These are phyloP conservation scores for Ooceraea biroi DNA, from an alignment of 1,140 invertebrate genomes.

Conservation along the genomic window DNA sequence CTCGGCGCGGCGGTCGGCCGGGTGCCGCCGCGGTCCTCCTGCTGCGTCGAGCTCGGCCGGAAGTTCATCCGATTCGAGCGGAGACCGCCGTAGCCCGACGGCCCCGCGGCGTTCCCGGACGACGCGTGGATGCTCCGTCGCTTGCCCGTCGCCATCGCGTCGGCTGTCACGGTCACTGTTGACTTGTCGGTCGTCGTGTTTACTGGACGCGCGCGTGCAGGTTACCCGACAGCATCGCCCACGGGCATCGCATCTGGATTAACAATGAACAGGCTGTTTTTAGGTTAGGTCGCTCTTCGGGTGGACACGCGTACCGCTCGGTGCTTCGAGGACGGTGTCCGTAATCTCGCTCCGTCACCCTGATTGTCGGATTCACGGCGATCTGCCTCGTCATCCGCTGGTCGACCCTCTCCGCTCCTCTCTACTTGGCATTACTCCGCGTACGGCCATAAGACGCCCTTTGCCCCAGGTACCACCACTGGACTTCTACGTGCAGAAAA, in stretches of 20 bases:
- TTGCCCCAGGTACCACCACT: background rate
- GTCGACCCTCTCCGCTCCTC: conserved; percentile 12
- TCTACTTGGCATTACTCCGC: background rate
- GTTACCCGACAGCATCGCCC: background rate
- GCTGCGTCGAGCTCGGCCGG: conserved; percentile 84
- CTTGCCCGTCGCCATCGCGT: conserved; percentile 75
- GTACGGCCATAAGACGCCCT: conserved; percentile 26
- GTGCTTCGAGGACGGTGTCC: background rate
- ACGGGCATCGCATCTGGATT: conserved; percentile 7
- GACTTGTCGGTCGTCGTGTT: background rate
- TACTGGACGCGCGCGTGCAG: background rate
- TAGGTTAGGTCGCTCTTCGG: background rate
- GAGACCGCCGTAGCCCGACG: conserved; percentile 58
- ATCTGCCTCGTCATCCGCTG: conserved; percentile 48
- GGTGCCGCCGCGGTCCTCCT: conserved; percentile 87
- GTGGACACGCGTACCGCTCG: too few species aligned
- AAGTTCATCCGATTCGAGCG: conserved; percentile 85
- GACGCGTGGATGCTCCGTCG: conserved; percentile 73
- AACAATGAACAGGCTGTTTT: background rate
- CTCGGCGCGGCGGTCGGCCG: conserved; percentile 93
- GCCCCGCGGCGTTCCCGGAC: conserved; percentile 35
- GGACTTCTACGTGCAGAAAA: background rate
- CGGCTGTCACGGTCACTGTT: too few species aligned
- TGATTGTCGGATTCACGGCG: background rate
- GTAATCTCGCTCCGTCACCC: background rate